Evolutionary conservation across 2,888 invertebrate species (phyloP).

Genomic region (Sesamia inferens): DNA sequence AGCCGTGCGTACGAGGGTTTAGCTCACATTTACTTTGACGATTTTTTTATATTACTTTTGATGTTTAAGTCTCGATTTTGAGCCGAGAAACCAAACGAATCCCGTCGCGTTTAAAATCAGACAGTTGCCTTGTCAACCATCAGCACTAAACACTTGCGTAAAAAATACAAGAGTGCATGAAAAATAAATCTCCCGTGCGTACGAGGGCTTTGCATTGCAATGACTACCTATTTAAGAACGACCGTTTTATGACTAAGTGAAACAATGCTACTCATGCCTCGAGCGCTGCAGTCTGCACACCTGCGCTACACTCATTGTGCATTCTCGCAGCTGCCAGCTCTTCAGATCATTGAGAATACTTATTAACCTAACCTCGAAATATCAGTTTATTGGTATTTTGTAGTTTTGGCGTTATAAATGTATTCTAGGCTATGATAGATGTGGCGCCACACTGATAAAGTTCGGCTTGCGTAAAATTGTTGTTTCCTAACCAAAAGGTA

Average conservation of each 20-base stretch:
- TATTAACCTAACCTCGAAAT: slow-evolving; percentile 32
- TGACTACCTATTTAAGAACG: slow-evolving; percentile 12
- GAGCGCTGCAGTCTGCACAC: slow-evolving; percentile 39
- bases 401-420: slow-evolving; percentile 23
- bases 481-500: too few species aligned
- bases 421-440: slow-evolving; percentile 12
- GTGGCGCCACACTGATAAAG: slow-evolving; percentile 22
- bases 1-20: too few species aligned
- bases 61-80: too few species aligned
- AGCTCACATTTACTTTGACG: too few species aligned
- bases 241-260: slow-evolving; percentile 36
- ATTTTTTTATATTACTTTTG: too few species aligned
- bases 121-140: neutral
- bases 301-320: slow-evolving; percentile 50
- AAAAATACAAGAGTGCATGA: too few species aligned
- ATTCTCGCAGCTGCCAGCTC: slow-evolving; percentile 43
- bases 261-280: slow-evolving; percentile 44
- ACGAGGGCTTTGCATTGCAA: slow-evolving; percentile 17
- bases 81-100: neutral
- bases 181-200: neutral
- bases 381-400: slow-evolving; percentile 28
- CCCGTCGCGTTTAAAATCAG: neutral
- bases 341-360: slow-evolving; percentile 38
- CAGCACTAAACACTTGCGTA: too few species aligned
- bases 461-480: neutral